phyloP scores from a whole-genome alignment of 2,113 vertebrate genomes.

The Gobiocypris rarus region DNA sequence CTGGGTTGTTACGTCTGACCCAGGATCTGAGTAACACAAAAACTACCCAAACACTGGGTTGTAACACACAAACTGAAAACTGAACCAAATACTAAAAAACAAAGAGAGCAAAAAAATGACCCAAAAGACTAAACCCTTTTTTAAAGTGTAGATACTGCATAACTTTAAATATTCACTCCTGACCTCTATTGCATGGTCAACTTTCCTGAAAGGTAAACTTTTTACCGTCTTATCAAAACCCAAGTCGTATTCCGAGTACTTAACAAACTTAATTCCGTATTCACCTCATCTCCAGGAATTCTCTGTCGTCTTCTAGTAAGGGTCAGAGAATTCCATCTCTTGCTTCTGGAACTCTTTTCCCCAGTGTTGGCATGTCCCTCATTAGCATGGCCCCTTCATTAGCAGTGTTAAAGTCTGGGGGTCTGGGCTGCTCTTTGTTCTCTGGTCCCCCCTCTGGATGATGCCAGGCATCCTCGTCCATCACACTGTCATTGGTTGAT shows the following conservation, averaged over 20 bases:
- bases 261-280: slow-evolving; percentile 34
- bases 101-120: too few relatives aligned
- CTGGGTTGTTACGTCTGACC: too few relatives aligned
- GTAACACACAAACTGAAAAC: too few relatives aligned
- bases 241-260: slow-evolving; percentile 4
- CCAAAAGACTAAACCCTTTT: too few relatives aligned
- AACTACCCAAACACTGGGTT: too few relatives aligned
- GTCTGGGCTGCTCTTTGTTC: slow-evolving; percentile 56
- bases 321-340: slow-evolving; percentile 49
- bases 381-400: slow-evolving; percentile 67
- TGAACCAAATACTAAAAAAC: too few relatives aligned
- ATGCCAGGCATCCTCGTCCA: slow-evolving; percentile 69
- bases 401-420: slow-evolving; percentile 60
- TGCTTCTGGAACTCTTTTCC: slow-evolving; percentile 36
- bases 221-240: background rate
- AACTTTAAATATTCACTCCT: background rate
- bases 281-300: slow-evolving; percentile 7
- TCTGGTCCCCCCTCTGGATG: slow-evolving; percentile 67
- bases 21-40: too few relatives aligned
- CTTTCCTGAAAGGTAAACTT: background rate
- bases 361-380: slow-evolving; percentile 61
- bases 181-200: background rate
- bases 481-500: slow-evolving; percentile 70
- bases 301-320: background rate
- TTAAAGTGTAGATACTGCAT: background rate